These are phyloP conservation scores for Enteromius anoplus DNA, from an alignment of 2,797 vertebrate species.

Conservation along the genomic window DNA sequence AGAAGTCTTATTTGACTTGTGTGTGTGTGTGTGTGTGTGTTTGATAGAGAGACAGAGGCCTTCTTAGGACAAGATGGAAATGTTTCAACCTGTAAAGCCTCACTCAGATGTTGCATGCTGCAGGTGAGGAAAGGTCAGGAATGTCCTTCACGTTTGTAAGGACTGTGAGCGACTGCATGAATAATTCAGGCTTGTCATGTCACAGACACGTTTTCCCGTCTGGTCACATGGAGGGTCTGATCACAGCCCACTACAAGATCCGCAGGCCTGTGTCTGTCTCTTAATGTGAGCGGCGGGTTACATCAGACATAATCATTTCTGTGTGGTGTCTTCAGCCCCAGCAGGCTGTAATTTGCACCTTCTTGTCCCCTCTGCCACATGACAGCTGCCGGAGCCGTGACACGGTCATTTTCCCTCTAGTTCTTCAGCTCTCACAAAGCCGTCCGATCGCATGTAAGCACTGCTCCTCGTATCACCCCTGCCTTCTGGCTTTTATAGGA, in stretches of 20 bases:
- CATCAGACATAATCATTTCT: slow-evolving; percentile 29
- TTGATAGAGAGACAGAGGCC: slow-evolving; percentile 30
- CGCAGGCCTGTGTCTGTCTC: neutral
- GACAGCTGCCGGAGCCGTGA: slow-evolving; percentile 34
- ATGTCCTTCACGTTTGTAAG: neutral
- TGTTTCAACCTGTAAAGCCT: neutral
- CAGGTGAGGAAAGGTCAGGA: neutral
- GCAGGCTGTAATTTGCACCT: slow-evolving; percentile 31
- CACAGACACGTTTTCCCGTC: neutral
- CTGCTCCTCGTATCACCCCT: neutral
- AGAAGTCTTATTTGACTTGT: slow-evolving; percentile 68
- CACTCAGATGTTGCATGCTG: neutral
- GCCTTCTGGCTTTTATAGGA: neutral
- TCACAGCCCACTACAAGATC: neutral
- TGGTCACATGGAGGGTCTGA: neutral
- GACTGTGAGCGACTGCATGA: neutral
- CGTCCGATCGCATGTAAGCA: neutral
- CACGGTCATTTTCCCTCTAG: slow-evolving; percentile 2
- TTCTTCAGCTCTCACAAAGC: neutral
- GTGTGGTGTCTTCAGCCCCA: slow-evolving; percentile 12
- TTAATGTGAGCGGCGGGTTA: neutral
- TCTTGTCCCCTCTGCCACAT: slow-evolving; percentile 7
- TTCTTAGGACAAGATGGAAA: slow-evolving; percentile 1
- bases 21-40: slow-evolving; percentile 58
- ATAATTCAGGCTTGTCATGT: neutral